A percentile compares a stretch with the other conserved stretches of the same genome.
Conservation (phyloP, 2,797 vertebrate species). For the Chloroceryle amazona region DNA sequence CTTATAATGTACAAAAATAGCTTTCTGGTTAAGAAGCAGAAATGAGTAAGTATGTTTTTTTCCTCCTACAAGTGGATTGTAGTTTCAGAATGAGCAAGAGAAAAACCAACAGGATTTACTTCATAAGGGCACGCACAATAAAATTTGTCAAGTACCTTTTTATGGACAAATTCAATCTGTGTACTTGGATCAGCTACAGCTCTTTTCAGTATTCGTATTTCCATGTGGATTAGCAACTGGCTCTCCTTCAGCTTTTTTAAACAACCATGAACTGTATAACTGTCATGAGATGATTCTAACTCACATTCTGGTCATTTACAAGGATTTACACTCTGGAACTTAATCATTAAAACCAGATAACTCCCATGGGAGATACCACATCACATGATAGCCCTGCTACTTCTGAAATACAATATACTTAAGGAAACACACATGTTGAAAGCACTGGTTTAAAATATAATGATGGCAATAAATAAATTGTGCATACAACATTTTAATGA, state of each 20-base stretch:
- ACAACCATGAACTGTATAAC: conserved; percentile 20
- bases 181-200: conserved; percentile 28
- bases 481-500: background rate
- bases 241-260: conserved; percentile 52
- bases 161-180: conserved; percentile 21
- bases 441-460: background rate
- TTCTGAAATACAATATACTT: conserved; percentile 20
- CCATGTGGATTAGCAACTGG: conserved; percentile 53
- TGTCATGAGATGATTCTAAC: conserved; percentile 34
- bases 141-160: conserved; percentile 27
- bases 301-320: background rate
- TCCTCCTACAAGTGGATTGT: background rate
- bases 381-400: background rate
- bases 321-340: conserved; percentile 45
- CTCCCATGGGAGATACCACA: conserved; percentile 55
- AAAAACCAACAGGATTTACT: background rate
- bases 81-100: background rate
- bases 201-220: conserved; percentile 37
- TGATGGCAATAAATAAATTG: background rate
- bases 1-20: background rate
- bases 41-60: background rate
- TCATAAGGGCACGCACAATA: background rate
- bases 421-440: conserved; percentile 13
- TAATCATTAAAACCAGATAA: conserved; percentile 63
- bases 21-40: background rate